These are phyloP conservation scores for Taurulus bubalis DNA, from an alignment of 2,113 vertebrate species.

Conservation along the genomic window DNA sequence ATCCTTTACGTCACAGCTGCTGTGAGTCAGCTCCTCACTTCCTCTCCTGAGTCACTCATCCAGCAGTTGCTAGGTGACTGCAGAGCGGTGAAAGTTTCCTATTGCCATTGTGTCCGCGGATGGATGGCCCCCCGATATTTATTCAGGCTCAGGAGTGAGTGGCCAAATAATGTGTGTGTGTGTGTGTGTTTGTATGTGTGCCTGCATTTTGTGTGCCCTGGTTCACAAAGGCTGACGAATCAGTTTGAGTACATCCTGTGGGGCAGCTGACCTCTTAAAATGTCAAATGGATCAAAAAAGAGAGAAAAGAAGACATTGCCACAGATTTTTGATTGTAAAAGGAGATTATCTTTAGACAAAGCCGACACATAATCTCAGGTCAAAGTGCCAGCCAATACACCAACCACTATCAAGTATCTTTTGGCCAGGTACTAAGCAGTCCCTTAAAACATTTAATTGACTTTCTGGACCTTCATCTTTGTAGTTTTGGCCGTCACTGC, in stretches of 20 bases:
- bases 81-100: constrained; percentile 82
- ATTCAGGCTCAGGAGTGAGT: constrained; percentile 80
- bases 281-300: not conserved
- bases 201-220: constrained; percentile 7
- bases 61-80: constrained; percentile 84
- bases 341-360: constrained; percentile 4
- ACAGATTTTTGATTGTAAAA: not conserved
- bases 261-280: constrained; percentile 5
- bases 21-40: constrained; percentile 84
- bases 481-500: not conserved
- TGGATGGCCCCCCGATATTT: constrained; percentile 80
- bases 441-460: not conserved
- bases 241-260: constrained; percentile 70
- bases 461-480: not conserved
- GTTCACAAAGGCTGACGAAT: constrained; percentile 65
- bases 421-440: not conserved
- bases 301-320: not conserved
- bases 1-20: constrained; percentile 79
- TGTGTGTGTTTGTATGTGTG: constrained; percentile 33
- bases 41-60: constrained; percentile 83
- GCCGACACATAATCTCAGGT: not conserved
- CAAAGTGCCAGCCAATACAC: not conserved
- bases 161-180: constrained; percentile 76
- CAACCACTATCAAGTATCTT: not conserved
- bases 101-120: constrained; percentile 80